These are phyloP conservation scores for Solea solea DNA, from an alignment of 2,113 vertebrate genomes.

Conservation along the genomic window DNA sequence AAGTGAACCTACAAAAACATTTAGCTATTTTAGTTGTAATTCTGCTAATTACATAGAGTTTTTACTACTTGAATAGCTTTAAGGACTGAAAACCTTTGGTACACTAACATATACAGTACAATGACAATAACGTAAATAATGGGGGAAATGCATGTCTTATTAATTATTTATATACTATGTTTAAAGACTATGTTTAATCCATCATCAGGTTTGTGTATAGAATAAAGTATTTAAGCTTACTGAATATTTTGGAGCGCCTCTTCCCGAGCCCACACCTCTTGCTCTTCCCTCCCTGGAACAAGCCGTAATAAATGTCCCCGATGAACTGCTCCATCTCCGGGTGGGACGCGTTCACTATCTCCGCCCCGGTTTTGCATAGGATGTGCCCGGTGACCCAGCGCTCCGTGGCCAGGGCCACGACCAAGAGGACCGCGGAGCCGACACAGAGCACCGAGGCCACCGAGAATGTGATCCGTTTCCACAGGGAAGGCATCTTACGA, in stretches of 20 bases:
- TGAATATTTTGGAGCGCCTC: conserved; percentile 87
- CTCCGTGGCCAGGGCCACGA: conserved; percentile 86
- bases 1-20: no score
- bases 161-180: no score
- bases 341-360: conserved; percentile 92
- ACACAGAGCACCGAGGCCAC: conserved; percentile 87
- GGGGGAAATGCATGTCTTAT: no score
- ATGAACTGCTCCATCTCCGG: conserved; percentile 92
- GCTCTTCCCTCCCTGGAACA: conserved; percentile 91
- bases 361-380: conserved; percentile 93
- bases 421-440: conserved; percentile 85
- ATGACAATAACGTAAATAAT: no score
- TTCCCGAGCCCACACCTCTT: conserved; percentile 91
- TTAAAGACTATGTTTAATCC: no score
- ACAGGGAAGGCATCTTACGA: conserved; percentile 90
- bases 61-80: no score
- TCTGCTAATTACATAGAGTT: no score
- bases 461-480: conserved; percentile 88
- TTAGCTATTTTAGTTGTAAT: no score
- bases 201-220: no score
- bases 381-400: conserved; percentile 91
- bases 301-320: conserved; percentile 91
- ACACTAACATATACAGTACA: no score
- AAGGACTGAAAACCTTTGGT: no score
- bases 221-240: conserved; percentile 79